Evolutionary conservation across 1,140 invertebrate species (phyloP), one percentile per base, ranked within the genome.

Genomic region (Coelopa frigida): DNA sequence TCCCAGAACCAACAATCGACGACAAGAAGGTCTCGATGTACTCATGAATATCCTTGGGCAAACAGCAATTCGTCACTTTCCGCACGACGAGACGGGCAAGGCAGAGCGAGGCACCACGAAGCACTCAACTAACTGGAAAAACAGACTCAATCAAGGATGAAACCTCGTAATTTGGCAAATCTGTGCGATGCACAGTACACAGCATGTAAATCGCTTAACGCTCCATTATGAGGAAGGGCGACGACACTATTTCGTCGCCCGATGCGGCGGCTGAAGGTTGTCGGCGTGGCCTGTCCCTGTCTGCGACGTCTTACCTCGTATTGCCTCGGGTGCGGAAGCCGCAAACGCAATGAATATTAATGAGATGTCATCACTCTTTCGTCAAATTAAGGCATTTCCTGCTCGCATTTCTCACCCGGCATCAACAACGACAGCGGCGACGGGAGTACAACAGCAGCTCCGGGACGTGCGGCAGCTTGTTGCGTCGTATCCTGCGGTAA

Each of bases 331-430:
- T 35, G n/a, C 27, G 12, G 6, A 36, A 8, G 17, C 48, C 23
- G 26, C 20, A 51, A 35, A 48, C 50, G 40, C 58, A 64, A 64
- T 64, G 61, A 64, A 64, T 64, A 64, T 64, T 64, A 64, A 64
- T 64, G 61, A 64, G 59, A 58, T 57, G 58, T 64, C 61, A 64
- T 61, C 61, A 59, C 53, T 64, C 58, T 59, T 61, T 64, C 61
- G 59, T 64, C 58, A 64, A 64, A 64, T 64, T 65, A 40, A 32
- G 44, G 20, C 20, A 24, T 23, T 44, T 35, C 31, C 21, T 15
- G 42, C 42, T 44, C 18, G 14, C 21, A 10, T 29, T 29, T 29
- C 40, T 42, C 32, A 29, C 32, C 40, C n/a, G n/a, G n/a, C n/a
- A n/a, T n/a, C n/a, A 41, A 29, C 36, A 38, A n/a, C 31, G 26